phyloP scores from a whole-genome alignment of 1,140 invertebrate genomes.

The Pemphigus obesinymphae region DNA sequence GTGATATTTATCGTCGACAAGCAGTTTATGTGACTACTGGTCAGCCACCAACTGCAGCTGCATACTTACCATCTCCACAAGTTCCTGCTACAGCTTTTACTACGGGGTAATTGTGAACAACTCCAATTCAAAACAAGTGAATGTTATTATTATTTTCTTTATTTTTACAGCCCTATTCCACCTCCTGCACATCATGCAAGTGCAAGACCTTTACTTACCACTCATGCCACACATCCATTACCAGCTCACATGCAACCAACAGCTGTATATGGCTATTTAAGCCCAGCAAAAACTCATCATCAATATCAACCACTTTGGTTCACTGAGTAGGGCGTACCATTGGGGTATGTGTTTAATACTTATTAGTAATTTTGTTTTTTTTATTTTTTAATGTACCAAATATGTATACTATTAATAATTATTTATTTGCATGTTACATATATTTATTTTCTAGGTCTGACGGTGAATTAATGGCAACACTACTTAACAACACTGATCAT shows the following conservation, averaged over 20 bases:
- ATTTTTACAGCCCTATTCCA: slow-evolving; percentile 60
- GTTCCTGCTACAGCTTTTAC: slow-evolving; percentile 52
- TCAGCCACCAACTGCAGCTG: slow-evolving; percentile 50
- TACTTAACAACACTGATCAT: slow-evolving; percentile 33
- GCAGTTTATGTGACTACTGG: slow-evolving; percentile 60
- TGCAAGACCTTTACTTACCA: slow-evolving; percentile 70
- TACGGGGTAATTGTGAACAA: slow-evolving; percentile 51
- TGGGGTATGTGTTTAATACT: neutral
- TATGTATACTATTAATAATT: too few species aligned
- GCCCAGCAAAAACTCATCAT: slow-evolving; percentile 64
- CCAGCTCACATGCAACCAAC: slow-evolving; percentile 77
- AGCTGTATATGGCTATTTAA: slow-evolving; percentile 63
- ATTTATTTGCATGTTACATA: neutral
- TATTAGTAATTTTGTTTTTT: neutral
- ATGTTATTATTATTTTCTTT: slow-evolving; percentile 31
- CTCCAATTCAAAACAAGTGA: neutral
- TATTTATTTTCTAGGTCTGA: slow-evolving; percentile 5
- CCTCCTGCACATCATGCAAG: slow-evolving; percentile 81
- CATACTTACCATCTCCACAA: slow-evolving; percentile 55
- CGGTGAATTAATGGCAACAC: slow-evolving; percentile 19
- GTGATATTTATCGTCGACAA: slow-evolving; percentile 57
- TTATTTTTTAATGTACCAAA: neutral
- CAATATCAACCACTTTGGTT: slow-evolving; percentile 75
- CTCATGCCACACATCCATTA: slow-evolving; percentile 68
- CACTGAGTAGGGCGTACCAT: slow-evolving; percentile 54